These are phyloP conservation scores for Periophthalmodon schlosseri DNA, from an alignment of 2,113 vertebrate genomes.

Conservation along the genomic window DNA sequence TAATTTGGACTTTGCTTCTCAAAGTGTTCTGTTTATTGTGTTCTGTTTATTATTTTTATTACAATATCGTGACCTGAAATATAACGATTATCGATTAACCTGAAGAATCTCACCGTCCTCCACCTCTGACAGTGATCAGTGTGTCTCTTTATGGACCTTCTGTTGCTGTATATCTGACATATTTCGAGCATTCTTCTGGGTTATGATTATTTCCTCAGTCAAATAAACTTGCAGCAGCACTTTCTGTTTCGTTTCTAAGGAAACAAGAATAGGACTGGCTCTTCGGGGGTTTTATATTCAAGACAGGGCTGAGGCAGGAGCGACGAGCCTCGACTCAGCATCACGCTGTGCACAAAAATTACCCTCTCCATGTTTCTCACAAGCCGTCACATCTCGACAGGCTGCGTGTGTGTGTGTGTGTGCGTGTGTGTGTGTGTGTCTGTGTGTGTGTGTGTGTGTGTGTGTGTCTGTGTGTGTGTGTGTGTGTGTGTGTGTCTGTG, in stretches of 20 bases:
- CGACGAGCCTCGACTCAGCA: slow-evolving; percentile 44
- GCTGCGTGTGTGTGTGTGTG: slow-evolving; percentile 32
- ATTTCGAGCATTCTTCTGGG: slow-evolving; percentile 44
- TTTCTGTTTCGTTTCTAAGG: slow-evolving; percentile 42
- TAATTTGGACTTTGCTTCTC: no score
- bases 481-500: slow-evolving; percentile 14
- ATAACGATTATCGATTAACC: no score
- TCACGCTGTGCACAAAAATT: slow-evolving; percentile 59
- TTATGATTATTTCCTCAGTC: slow-evolving; percentile 32
- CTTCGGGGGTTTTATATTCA: slow-evolving; percentile 50
- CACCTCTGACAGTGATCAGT: no score
- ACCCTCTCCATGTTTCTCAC: slow-evolving; percentile 44
- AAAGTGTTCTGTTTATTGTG: no score
- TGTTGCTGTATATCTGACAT: slow-evolving; percentile 26
- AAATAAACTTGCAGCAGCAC: slow-evolving; percentile 35
- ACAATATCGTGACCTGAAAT: no score
- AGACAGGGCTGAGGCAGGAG: slow-evolving; percentile 39
- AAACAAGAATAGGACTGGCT: slow-evolving; percentile 17
- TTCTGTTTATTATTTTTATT: no score
- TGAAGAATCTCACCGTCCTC: no score
- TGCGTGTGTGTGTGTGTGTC: slow-evolving; percentile 23
- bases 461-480: slow-evolving; percentile 23
- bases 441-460: slow-evolving; percentile 23
- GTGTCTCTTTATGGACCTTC: slow-evolving; percentile 19
- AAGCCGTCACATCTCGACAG: slow-evolving; percentile 56